Evolutionary conservation across 2,888 invertebrate genomes (phyloP).

Genomic region (Chloroclystis v-ata): DNA sequence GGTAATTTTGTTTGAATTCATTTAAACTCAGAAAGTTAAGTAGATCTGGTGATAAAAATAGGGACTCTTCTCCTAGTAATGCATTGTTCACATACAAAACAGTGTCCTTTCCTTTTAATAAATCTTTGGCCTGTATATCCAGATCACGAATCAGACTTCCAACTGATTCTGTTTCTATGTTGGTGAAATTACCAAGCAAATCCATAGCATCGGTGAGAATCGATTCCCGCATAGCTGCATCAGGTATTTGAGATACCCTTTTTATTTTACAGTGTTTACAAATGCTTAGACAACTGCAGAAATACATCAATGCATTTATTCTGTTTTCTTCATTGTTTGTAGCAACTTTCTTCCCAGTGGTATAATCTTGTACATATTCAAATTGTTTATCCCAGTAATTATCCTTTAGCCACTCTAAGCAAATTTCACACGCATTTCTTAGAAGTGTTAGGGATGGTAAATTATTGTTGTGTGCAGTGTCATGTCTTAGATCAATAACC

Average conservation of each 20-base stretch:
- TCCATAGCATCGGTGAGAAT: conserved; percentile 57
- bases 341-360: conserved; percentile 42
- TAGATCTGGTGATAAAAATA: conserved; percentile 58
- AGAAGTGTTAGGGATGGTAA: conserved; percentile 82
- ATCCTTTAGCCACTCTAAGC: conserved; percentile 82
- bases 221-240: conserved; percentile 50
- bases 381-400: conserved; percentile 82
- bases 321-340: conserved; percentile 44
- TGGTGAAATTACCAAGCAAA: conserved; percentile 50
- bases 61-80: conserved; percentile 52
- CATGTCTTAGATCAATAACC: conserved; percentile 88
- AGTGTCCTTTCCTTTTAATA: conserved; percentile 44
- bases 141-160: conserved; percentile 45
- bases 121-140: conserved; percentile 44
- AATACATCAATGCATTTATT: conserved; percentile 52
- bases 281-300: conserved; percentile 60
- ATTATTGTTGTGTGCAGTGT: conserved; percentile 84
- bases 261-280: conserved; percentile 59
- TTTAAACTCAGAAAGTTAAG: conserved; percentile 43
- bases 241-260: conserved; percentile 57
- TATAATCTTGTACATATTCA: conserved; percentile 64
- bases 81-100: conserved; percentile 42
- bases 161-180: conserved; percentile 52
- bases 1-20: conserved; percentile 38
- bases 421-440: conserved; percentile 79